These are phyloP conservation scores for Agrochola circellaris DNA, from an alignment of 2,888 invertebrate genomes.

Conservation along the genomic window DNA sequence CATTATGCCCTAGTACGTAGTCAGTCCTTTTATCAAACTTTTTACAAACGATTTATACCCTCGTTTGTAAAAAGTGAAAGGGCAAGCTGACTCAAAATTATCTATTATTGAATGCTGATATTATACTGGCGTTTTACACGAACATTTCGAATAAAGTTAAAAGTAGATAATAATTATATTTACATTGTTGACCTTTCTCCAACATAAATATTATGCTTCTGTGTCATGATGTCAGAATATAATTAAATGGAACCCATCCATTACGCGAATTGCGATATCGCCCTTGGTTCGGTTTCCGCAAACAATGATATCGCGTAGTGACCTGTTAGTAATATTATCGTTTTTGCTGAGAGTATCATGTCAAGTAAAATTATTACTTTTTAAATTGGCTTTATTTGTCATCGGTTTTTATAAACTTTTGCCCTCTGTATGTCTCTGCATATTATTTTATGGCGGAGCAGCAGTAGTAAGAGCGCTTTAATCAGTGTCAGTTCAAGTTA, in stretches of 20 bases:
- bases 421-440: background rate
- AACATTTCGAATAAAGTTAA: conserved; percentile 2
- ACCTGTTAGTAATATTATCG: conserved; percentile 44
- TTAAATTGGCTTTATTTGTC: background rate
- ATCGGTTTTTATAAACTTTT: background rate
- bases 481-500: background rate
- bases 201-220: conserved; percentile 43
- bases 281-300: conserved; percentile 57
- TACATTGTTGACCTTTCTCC: conserved; percentile 22
- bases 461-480: background rate
- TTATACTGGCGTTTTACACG: background rate
- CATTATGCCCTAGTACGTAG: background rate
- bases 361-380: conserved; percentile 1
- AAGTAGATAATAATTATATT: background rate
- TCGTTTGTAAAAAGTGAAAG: too few species aligned
- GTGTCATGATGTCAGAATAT: conserved; percentile 45
- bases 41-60: background rate
- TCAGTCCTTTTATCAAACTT: background rate
- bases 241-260: conserved; percentile 53
- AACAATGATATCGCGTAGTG: conserved; percentile 58
- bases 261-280: conserved; percentile 52
- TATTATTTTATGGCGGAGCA: background rate
- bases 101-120: background rate
- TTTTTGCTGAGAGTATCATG: conserved; percentile 18
- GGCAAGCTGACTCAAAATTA: background rate